phyloP scores from a whole-genome alignment of 1,140 invertebrate species.

The Nautilus pompilius region DNA sequence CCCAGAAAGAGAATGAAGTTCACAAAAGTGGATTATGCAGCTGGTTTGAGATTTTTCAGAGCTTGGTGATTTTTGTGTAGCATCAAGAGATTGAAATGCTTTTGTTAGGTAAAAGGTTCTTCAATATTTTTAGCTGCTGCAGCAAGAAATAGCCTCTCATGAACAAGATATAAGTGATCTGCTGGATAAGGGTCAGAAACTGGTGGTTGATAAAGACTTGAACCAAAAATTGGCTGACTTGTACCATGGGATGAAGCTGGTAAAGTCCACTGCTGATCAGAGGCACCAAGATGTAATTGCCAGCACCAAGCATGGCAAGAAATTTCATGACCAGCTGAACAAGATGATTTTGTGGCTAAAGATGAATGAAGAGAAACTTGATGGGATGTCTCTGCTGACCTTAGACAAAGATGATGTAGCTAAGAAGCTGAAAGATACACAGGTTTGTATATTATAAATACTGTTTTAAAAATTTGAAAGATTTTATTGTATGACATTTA shows the following conservation, averaged over 20 bases:
- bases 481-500: no score
- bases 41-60: no score
- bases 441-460: constrained; percentile 57
- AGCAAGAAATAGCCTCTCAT: constrained; percentile 35
- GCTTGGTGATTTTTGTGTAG: no score
- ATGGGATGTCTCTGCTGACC: constrained; percentile 71
- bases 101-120: no score
- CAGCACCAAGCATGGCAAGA: constrained; percentile 76
- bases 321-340: constrained; percentile 81
- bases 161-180: constrained; percentile 55
- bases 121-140: constrained; percentile 29
- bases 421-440: constrained; percentile 83
- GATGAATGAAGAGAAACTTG: constrained; percentile 80
- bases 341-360: constrained; percentile 84
- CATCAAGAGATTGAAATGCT: no score
- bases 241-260: constrained; percentile 31
- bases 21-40: no score
- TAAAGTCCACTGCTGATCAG: constrained; percentile 29
- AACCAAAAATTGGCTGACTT: constrained; percentile 30
- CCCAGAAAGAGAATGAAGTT: no score
- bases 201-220: constrained; percentile 59
- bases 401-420: constrained; percentile 84
- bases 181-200: constrained; percentile 82
- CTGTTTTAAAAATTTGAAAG: no score
- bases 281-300: constrained; percentile 33